Base-by-base conservation (phyloP, 2,113 vertebrate species). In the Perccottus glenii region DNA sequence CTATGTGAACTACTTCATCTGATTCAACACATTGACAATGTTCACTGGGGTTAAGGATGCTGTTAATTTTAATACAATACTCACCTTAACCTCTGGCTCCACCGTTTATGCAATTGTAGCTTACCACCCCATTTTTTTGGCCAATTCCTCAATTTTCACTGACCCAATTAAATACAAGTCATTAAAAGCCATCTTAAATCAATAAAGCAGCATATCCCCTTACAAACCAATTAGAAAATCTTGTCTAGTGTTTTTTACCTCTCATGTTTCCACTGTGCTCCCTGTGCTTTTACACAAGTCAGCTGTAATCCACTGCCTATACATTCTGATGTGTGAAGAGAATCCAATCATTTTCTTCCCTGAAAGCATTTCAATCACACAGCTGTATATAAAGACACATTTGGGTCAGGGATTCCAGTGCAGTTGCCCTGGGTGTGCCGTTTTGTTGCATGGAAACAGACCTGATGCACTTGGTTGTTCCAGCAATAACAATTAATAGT, bases 361-460 rank as follows among this genome's bases (percentile, higher is more conserved):
- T 43, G 79, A 74, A 69, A 58, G 67, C 59, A 65, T 85, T 70
- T 84, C 81, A 59, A 80, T 83, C 85, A 83, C 70, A 57, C 61
- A 33, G 77, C 70, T 67, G 83, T 78, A 77, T 78, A 62, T 77
- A 87, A 83, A 83, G 75, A 85, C 73, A 83, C 71, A 88, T 88
- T 88, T 87, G 78, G 85, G 86, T 87, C 86, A 85, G 58, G n/a
- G 77, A 64, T 77, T 71, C 53, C 71, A 77, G 74, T 27, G 62
- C 53, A 49, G 53, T 78, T 60, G 57, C 71, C 77, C 67, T 6
- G 4, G 57, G 73, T 70, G 66, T 70, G 69, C 36, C 66, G 84
- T 82, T 83, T 12, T 16, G 42, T 43, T 78, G 83, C 79, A 65
- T 74, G 65, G 80, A 80, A 79, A 76, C 77, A 78, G 73, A 85